Conservation (phyloP, 1,140 invertebrate genomes). For the Diuraphis noxia region DNA sequence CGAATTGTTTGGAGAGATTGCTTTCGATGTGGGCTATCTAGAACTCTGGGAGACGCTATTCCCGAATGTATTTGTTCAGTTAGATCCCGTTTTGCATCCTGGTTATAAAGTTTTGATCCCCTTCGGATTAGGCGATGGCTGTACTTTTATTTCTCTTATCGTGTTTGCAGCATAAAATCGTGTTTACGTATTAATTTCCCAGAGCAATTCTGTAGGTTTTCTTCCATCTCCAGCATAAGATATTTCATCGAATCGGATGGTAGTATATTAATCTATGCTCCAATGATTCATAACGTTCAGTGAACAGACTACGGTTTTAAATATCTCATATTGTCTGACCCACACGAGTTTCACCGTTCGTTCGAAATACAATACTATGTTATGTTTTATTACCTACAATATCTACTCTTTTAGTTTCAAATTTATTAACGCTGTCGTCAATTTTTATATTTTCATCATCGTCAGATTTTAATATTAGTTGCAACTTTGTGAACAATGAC, state of each 20-base stretch:
- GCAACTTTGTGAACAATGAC: background rate
- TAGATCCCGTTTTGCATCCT: background rate
- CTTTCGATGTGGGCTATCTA: conserved; percentile 13
- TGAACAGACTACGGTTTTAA: background rate
- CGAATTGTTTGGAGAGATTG: background rate
- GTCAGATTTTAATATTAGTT: background rate
- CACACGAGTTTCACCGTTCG: background rate
- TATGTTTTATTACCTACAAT: background rate
- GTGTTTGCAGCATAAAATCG: background rate
- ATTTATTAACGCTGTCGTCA: background rate
- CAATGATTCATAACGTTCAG: background rate
- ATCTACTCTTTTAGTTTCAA: background rate
- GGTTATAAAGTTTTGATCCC: conserved; percentile 32
- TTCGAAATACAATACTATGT: background rate
- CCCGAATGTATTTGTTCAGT: background rate
- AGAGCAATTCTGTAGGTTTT: background rate
- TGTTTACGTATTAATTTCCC: background rate
- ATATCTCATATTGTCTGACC: background rate
- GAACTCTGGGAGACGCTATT: background rate
- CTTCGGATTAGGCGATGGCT: background rate
- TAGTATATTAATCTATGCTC: background rate
- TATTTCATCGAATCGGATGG: background rate
- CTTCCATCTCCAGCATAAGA: background rate
- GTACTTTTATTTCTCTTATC: conserved; percentile 3
- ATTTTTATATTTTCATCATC: background rate